A percentile compares a stretch with the other conserved stretches of the same genome.
phyloP scores from a whole-genome alignment of 2,797 vertebrate species.

The Alcedo atthis region DNA sequence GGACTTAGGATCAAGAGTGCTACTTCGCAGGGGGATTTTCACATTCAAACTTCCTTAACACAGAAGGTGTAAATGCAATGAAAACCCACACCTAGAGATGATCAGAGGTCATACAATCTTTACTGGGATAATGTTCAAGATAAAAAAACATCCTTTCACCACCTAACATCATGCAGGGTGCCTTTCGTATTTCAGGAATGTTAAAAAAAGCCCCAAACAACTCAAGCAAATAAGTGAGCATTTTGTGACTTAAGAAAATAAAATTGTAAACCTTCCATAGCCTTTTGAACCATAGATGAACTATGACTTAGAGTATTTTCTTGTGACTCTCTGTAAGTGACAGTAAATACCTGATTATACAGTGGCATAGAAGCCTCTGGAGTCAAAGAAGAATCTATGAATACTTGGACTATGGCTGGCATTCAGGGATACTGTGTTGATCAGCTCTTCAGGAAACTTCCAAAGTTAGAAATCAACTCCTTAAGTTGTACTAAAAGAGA shows the following conservation, averaged over 20 bases:
- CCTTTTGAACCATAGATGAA: not conserved
- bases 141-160: not conserved
- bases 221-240: not conserved
- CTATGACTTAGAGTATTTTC: not conserved
- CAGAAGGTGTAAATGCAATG: not conserved
- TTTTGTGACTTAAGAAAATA: not conserved
- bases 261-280: not conserved
- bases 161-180: rapidly evolving
- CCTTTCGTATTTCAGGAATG: not conserved
- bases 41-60: not conserved
- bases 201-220: not conserved
- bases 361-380: not conserved
- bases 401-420: constrained; percentile 33
- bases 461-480: constrained; percentile 48
- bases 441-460: constrained; percentile 53
- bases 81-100: not conserved
- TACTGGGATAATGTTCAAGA: not conserved
- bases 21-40: not conserved
- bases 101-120: not conserved
- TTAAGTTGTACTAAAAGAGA: constrained; percentile 47
- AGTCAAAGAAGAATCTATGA: constrained; percentile 19
- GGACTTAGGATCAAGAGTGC: not conserved
- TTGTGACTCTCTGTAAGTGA: not conserved
- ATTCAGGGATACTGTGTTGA: constrained; percentile 36
- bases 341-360: not conserved